Evolutionary conservation across 1,140 invertebrate species (phyloP).

Genomic region (Halesus radiatus): DNA sequence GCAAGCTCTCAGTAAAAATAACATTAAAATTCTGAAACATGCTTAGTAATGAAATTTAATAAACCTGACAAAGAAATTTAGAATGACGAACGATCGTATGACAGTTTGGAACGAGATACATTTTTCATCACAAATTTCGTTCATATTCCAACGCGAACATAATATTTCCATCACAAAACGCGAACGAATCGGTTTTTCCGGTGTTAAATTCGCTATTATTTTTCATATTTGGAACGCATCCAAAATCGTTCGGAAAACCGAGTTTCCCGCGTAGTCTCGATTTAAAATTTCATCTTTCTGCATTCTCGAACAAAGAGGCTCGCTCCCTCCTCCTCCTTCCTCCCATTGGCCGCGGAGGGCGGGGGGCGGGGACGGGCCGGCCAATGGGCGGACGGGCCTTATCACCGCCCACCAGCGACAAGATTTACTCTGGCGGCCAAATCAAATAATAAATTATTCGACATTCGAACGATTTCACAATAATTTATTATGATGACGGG

Average conservation of each 20-base stretch:
- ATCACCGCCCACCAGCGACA: slow-evolving; percentile 29
- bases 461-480: neutral
- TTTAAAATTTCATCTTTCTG: neutral
- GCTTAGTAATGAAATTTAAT: neutral
- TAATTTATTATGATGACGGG: too few relatives aligned
- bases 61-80: neutral
- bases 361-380: slow-evolving; percentile 52
- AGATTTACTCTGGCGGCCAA: neutral
- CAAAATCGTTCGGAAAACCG: slow-evolving; percentile 2
- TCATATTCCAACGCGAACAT: slow-evolving; percentile 5
- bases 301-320: slow-evolving; percentile 20
- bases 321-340: slow-evolving; percentile 14
- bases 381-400: slow-evolving; percentile 59
- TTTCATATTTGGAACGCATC: neutral
- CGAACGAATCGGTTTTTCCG: slow-evolving; percentile 11
- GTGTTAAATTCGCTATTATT: neutral
- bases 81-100: neutral
- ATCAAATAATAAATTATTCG: slow-evolving; percentile 10
- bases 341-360: slow-evolving; percentile 10
- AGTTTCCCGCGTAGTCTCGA: neutral
- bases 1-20: too few relatives aligned
- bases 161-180: neutral
- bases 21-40: neutral
- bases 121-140: neutral
- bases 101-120: neutral